A percentile compares a stretch with the other conserved stretches of the same genome.
phyloP scores from a whole-genome alignment of 2,888 invertebrate species.

The Melieria crassipennis region DNA sequence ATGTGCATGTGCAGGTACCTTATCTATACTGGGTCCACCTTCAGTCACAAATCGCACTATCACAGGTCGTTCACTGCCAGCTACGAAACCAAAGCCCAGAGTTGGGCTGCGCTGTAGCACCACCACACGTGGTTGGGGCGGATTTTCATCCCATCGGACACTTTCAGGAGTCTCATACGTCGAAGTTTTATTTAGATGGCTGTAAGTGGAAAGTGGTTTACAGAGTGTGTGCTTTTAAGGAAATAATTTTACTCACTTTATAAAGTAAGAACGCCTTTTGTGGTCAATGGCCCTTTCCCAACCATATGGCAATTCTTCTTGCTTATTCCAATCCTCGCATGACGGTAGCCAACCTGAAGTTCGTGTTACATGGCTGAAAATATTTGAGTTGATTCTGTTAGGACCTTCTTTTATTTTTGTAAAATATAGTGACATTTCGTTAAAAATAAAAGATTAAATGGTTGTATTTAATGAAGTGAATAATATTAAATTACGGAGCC shows the following conservation, averaged over 20 bases:
- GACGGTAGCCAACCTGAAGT: slow-evolving; percentile 91
- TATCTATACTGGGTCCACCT: slow-evolving; percentile 91
- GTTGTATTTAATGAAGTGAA: slow-evolving; percentile 35
- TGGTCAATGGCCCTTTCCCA: slow-evolving; percentile 91
- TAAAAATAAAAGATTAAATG: neutral
- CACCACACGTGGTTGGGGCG: slow-evolving; percentile 82
- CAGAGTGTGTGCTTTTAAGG: neutral
- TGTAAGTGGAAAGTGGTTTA: slow-evolving; percentile 51
- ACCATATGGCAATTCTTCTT: slow-evolving; percentile 82
- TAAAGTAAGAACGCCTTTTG: slow-evolving; percentile 80
- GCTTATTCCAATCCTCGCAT: slow-evolving; percentile 79
- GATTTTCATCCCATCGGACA: slow-evolving; percentile 74
- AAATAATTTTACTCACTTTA: slow-evolving; percentile 72
- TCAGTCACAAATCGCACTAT: slow-evolving; percentile 89
- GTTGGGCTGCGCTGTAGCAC: slow-evolving; percentile 79
- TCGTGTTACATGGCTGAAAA: slow-evolving; percentile 81
- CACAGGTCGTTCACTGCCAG: slow-evolving; percentile 92
- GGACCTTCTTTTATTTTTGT: too few relatives aligned
- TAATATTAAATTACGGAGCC: slow-evolving; percentile 24
- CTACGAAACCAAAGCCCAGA: slow-evolving; percentile 94
- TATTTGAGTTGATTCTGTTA: neutral
- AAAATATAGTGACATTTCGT: neutral
- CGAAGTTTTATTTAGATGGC: slow-evolving; percentile 88
- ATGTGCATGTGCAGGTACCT: slow-evolving; percentile 66
- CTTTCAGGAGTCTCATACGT: slow-evolving; percentile 85